Conservation (phyloP, 2,797 vertebrate genomes). For the Morelia viridis region DNA sequence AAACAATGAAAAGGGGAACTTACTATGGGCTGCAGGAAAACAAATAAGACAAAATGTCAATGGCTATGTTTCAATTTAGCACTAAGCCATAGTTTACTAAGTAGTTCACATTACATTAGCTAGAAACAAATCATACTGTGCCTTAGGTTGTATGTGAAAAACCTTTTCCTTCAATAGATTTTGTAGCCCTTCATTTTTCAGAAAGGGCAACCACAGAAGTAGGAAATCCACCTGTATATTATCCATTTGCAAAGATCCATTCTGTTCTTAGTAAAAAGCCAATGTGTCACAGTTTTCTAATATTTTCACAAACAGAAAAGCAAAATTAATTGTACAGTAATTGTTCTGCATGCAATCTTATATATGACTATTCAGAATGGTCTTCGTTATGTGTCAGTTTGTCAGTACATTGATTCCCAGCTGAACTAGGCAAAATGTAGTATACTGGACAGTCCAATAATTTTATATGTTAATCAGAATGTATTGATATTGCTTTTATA, state of each 20-base stretch:
- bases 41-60: conserved; percentile 8
- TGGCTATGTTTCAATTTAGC: not conserved
- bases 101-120: not conserved
- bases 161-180: not conserved
- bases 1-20: not conserved
- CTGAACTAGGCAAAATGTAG: not conserved
- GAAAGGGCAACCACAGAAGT: not conserved
- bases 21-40: not conserved
- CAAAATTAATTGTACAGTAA: not conserved
- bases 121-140: not conserved
- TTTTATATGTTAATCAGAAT: not conserved
- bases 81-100: not conserved
- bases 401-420: not conserved
- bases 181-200: conserved; percentile 27
- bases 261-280: not conserved
- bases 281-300: not conserved
- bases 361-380: not conserved
- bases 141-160: not conserved
- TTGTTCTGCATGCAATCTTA: not conserved
- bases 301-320: not conserved
- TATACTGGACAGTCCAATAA: not conserved
- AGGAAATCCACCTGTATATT: conserved; percentile 6
- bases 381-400: not conserved
- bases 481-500: not conserved
- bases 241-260: not conserved